These are phyloP conservation scores for Patella vulgata DNA, from an alignment of 1,140 invertebrate genomes.

Conservation along the genomic window DNA sequence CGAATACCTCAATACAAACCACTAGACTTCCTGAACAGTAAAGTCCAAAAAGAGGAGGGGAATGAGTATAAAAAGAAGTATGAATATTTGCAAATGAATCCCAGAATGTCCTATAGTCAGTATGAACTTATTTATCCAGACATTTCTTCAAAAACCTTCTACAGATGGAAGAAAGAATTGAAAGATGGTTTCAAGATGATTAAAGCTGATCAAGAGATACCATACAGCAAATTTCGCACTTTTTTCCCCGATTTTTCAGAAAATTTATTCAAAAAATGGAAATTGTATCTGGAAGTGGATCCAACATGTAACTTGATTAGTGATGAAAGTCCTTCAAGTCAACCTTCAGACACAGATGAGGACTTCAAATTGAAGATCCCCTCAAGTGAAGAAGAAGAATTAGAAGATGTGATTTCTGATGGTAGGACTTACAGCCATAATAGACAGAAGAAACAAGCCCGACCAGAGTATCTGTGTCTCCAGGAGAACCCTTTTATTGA, in stretches of 20 bases:
- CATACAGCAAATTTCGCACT: slow-evolving; percentile 1
- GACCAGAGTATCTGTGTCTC: slow-evolving; percentile 7
- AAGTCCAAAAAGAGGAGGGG: no score
- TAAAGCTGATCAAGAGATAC: neutral
- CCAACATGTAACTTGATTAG: neutral
- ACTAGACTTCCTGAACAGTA: no score
- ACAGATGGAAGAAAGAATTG: slow-evolving; percentile 6
- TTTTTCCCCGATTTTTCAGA: slow-evolving; percentile 15
- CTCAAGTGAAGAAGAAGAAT: neutral
- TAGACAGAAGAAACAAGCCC: slow-evolving; percentile 15
- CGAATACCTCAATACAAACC: no score
- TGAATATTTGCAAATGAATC: slow-evolving; percentile 19
- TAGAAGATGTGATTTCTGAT: neutral
- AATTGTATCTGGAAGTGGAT: neutral
- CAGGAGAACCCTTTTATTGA: slow-evolving; percentile 8
- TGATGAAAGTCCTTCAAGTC: neutral
- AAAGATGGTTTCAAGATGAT: slow-evolving; percentile 1
- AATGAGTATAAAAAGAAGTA: no score
- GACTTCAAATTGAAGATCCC: neutral
- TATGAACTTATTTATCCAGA: neutral
- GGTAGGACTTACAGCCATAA: neutral
- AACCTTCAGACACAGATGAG: neutral
- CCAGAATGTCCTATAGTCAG: slow-evolving; percentile 5
- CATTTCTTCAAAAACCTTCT: neutral
- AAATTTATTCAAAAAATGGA: slow-evolving; percentile 29